Evolutionary conservation across 1,140 invertebrate genomes (phyloP).

Genomic region (Trypoxylus dichotomus): DNA sequence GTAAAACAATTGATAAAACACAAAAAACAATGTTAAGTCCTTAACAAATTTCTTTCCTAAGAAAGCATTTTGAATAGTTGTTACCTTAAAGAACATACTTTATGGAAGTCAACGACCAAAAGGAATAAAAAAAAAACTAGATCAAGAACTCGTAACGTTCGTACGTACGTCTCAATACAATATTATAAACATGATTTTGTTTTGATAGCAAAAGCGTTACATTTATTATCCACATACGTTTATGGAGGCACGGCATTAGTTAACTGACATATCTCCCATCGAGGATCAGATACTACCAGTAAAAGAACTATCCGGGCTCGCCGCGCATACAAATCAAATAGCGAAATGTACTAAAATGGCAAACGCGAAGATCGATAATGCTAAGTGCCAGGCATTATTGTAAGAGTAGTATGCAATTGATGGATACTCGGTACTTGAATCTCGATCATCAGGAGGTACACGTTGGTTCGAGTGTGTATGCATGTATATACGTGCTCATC

Average conservation of each 20-base stretch:
- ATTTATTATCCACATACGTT: not conserved
- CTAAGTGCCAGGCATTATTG: not conserved
- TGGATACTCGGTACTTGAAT: slow-evolving; percentile 14
- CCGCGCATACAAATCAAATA: not conserved
- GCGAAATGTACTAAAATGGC: not conserved
- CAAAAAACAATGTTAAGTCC: no score
- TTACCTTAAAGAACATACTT: no score
- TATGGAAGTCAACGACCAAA: no score
- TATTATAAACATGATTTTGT: no score
- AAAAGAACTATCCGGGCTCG: not conserved
- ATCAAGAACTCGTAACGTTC: no score
- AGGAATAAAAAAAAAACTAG: no score
- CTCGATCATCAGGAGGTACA: slow-evolving; percentile 1
- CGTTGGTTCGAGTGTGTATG: not conserved
- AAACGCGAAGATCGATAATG: slow-evolving; percentile 1
- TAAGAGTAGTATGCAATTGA: slow-evolving; percentile 5
- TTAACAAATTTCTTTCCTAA: no score
- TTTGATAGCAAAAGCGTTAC: no score
- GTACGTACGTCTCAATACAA: no score
- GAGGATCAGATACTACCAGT: not conserved
- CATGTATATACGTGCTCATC: not conserved
- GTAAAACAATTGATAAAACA: no score
- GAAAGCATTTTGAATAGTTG: no score
- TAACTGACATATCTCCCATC: not conserved
- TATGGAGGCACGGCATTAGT: not conserved